A percentile compares a stretch with the other conserved stretches of the same genome.
These are phyloP conservation scores for Typhlichthys eigenmanni DNA, from an alignment of 2,797 vertebrate genomes.

Conservation along the genomic window DNA sequence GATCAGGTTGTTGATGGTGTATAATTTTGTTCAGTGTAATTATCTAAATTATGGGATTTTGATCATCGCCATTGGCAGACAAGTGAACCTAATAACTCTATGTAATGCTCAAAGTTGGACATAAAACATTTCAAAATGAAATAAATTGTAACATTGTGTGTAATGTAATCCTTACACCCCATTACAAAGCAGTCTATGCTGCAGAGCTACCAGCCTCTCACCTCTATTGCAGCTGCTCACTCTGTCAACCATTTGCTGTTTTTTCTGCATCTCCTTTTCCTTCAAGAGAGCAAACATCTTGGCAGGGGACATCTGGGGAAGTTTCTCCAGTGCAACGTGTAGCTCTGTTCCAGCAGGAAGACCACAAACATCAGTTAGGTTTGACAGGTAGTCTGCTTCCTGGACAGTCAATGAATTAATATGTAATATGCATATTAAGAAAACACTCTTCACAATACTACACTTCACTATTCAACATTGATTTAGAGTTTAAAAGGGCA, in stretches of 20 bases:
- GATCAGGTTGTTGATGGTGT: no score
- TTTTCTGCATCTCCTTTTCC: neutral
- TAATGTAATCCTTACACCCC: no score
- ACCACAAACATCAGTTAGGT: neutral
- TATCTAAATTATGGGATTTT: no score
- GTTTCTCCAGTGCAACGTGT: neutral
- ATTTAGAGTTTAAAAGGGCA: no score
- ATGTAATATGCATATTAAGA: no score
- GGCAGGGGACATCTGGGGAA: neutral
- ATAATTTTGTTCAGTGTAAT: no score
- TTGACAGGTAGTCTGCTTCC: no score
- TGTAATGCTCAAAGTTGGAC: neutral
- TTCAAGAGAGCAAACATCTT: neutral
- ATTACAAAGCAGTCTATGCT: neutral
- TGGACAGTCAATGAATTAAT: no score
- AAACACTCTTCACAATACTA: no score
- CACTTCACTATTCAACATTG: no score
- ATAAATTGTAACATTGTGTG: neutral
- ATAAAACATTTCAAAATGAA: neutral
- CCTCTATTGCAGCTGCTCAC: neutral
- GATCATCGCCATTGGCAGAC: no score
- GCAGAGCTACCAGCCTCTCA: neutral
- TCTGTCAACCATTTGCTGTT: neutral
- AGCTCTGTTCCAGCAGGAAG: constrained; percentile 1
- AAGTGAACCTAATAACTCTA: no score